Evolutionary conservation across 1,140 invertebrate genomes (phyloP), one percentile per base, ranked within the genome.

Genomic region (Cydia amplana): DNA sequence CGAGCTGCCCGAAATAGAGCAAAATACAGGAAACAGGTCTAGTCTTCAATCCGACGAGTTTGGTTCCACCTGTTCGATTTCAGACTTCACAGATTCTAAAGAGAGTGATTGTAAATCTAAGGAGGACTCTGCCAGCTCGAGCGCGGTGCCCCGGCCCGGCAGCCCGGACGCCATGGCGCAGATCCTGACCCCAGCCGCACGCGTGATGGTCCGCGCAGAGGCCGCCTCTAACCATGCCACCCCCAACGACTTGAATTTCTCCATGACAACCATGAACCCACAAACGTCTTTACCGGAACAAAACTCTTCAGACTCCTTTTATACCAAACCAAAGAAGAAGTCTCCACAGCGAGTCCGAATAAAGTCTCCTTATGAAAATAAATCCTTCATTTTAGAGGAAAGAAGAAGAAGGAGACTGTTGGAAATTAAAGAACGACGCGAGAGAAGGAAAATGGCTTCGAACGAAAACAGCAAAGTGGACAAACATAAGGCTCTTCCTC

Each of bases 301-400:
- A 79, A 80, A 14, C 23, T 46, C 32, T n/a, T 85, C 90, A 74
- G 84, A 86, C 25, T 55, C 51, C 40, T 20, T 36, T 70, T 28
- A 32, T 65, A 18, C 64, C 43, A 63, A 64, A 32, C 60, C 74
- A 80, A 75, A 84, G 65, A 89, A 85, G 72, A 86, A 83, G 75
- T 89, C 89, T 2, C 79, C 88, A 2, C 82, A 83, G 18, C 85
- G 77, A 77, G 73, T 85, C 3, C 80, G 90, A 81, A 83, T 93
- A 76, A 93, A 93, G 78, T 93, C 91, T 65, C 91, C 91, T 0
- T 92, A 92, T 60, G 90, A 91, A 78, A 92, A 92, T 70, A 83
- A 87, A 77, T 88, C 87, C 1, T 75, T 78, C 74, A 63, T 81
- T n/a, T 79, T 91, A 9, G 90, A 91, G 72, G 91, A 92, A 75